These are phyloP conservation scores for Crypturellus tataupa DNA, from an alignment of 2,797 vertebrate species.

Conservation along the genomic window DNA sequence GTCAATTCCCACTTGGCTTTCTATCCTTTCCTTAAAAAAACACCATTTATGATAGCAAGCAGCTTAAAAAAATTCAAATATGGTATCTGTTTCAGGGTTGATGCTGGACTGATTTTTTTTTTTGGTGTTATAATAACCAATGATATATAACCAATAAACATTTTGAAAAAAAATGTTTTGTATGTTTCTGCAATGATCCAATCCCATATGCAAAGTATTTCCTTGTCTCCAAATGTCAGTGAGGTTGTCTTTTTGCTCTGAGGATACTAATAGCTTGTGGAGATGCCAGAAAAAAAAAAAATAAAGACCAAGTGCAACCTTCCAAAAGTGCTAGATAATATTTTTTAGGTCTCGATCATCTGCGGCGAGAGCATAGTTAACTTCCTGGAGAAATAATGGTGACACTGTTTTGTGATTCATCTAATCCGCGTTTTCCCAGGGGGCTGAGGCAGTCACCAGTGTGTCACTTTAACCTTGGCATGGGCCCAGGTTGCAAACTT, in stretches of 20 bases:
- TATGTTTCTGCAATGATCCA: not conserved
- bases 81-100: not conserved
- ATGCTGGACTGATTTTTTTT: slow-evolving; percentile 9
- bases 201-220: not conserved
- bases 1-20: slow-evolving; percentile 8
- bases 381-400: slow-evolving; percentile 30
- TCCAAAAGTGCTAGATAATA: not conserved
- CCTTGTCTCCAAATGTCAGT: not conserved
- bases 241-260: not conserved
- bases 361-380: slow-evolving; percentile 2
- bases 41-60: not conserved
- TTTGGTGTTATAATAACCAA: not conserved
- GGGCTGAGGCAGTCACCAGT: not conserved
- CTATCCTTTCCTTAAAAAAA: slow-evolving; percentile 22
- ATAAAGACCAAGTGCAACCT: not conserved
- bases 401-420: slow-evolving; percentile 30
- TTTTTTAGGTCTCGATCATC: not conserved
- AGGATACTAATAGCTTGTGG: not conserved
- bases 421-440: slow-evolving; percentile 16
- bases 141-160: not conserved
- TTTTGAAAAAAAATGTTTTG: not conserved
- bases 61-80: not conserved
- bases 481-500: not conserved
- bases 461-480: slow-evolving; percentile 37
- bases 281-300: not conserved